Base-by-base conservation (phyloP, 2,113 vertebrate genomes). In the Carassius gibelio region DNA sequence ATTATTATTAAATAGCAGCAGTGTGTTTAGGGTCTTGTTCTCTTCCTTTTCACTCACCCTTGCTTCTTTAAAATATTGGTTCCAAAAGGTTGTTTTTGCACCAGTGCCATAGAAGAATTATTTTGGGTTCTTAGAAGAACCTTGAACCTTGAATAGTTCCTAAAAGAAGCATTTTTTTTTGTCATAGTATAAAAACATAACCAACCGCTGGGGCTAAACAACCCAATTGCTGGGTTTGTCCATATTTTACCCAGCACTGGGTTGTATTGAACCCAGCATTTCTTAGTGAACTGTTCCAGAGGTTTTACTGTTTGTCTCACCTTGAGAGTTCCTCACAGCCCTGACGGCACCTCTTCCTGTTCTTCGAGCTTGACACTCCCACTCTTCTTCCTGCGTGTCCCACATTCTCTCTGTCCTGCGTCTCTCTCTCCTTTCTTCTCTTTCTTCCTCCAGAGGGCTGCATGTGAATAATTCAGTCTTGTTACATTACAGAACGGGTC, bases 381-480 rank as follows among this genome's bases (percentile, higher is more conserved):
- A 79, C 42, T 79, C 62, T 71, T 79, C 55, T 75, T 26, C 38
- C 75, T 85, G 7, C 69, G 19, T 62, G 64, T 34, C 50, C 21
- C 52, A 71, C 66, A 38, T 62, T 61, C 36, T 48, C 15, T 45
- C n/a, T 45, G 34, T 61, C n/a, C 64, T 48, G 59, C 55, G 21
- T 64, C 42, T 59, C 42, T 59, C 42, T 57, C 15, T 74, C 17
- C 55, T 48, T 59, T 64, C 83, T 76, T n/a, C 74, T 69, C 15
- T 75, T 17, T 81, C 38, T 74, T 75, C 21, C 77, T 85, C 68
- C 45, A 80, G 77, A 72, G 79, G 62, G 62, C 36, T 34, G 26
- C 23, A 45, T 81, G 77, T 85, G 77, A 72, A 85, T 85, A 62
- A 81, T 85, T 85, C 55, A 81, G 77, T 62, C 17, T 52, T 57